A percentile compares a stretch with the other conserved stretches of the same genome.
Conservation (phyloP, 2,113 vertebrate species). For the Gavialis gangeticus region DNA sequence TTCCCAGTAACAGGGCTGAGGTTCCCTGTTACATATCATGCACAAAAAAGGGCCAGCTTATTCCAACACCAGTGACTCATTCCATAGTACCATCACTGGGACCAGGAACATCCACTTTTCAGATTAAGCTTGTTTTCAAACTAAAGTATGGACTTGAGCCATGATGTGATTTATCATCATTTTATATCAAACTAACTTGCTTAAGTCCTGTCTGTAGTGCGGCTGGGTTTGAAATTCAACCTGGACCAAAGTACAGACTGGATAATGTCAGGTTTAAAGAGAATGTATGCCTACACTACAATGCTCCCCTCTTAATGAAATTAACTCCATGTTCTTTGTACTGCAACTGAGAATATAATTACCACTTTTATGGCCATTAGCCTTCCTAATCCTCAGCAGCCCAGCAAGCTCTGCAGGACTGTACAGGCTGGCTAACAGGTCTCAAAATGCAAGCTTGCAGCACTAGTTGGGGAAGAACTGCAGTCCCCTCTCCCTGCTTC, state of each 20-base stretch:
- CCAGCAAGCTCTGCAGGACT: neutral
- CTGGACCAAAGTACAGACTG: neutral
- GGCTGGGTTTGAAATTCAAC: neutral
- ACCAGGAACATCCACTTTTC: neutral
- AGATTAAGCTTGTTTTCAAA: neutral
- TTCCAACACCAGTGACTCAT: neutral
- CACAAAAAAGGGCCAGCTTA: neutral
- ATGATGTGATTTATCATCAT: neutral
- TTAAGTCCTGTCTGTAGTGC: neutral
- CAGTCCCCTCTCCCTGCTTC: neutral
- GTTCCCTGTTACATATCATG: fast-evolving
- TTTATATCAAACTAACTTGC: neutral
- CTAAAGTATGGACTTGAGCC: neutral
- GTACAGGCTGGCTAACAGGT: neutral
- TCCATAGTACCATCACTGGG: neutral
- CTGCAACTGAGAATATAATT: neutral
- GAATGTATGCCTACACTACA: neutral
- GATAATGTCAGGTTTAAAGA: neutral
- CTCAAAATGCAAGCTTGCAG: neutral
- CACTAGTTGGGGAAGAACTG: neutral
- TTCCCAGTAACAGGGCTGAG: too few relatives aligned
- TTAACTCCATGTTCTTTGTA: neutral
- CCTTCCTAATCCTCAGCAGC: neutral
- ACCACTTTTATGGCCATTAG: neutral
- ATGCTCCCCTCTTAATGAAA: too few relatives aligned